Conservation (phyloP, 2,888 invertebrate genomes). For the Cosmopolites sordidus region DNA sequence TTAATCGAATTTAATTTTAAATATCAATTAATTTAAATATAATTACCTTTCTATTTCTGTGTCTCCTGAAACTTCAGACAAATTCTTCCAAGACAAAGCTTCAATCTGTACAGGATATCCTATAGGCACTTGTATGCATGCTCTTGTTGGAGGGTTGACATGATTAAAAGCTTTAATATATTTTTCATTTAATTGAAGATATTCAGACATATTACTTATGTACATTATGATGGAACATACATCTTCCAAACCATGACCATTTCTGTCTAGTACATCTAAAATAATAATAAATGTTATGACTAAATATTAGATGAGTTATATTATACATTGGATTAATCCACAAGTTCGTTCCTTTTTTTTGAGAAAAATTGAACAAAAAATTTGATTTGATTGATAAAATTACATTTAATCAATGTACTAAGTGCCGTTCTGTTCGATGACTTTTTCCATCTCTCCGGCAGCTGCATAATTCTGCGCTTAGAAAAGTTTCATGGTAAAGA, state of each 20-base stretch:
- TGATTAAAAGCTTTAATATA: slow-evolving; percentile 71
- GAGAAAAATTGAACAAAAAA: too few species aligned
- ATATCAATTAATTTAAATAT: slow-evolving; percentile 1
- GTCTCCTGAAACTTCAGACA: slow-evolving; percentile 33
- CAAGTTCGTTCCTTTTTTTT: too few species aligned
- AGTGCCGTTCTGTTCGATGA: too few species aligned
- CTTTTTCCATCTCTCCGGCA: too few species aligned
- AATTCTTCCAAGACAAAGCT: slow-evolving; percentile 60
- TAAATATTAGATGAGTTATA: too few species aligned
- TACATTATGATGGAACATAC: slow-evolving; percentile 81
- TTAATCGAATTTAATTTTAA: too few species aligned
- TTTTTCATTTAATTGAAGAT: slow-evolving; percentile 69
- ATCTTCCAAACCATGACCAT: slow-evolving; percentile 57
- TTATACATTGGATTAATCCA: too few species aligned
- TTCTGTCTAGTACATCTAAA: slow-evolving; percentile 30
- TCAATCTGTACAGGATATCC: slow-evolving; percentile 74
- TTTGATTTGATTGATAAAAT: too few species aligned
- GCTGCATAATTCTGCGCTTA: too few species aligned
- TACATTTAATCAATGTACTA: too few species aligned
- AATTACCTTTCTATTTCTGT: slow-evolving; percentile 38
- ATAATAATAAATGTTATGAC: too few species aligned
- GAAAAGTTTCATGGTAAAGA: too few species aligned
- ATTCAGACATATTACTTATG: slow-evolving; percentile 77
- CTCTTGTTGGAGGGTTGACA: slow-evolving; percentile 79
- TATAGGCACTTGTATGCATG: slow-evolving; percentile 75